Evolutionary conservation across 2,888 invertebrate genomes (phyloP).

Genomic region (Epinotia nisella): DNA sequence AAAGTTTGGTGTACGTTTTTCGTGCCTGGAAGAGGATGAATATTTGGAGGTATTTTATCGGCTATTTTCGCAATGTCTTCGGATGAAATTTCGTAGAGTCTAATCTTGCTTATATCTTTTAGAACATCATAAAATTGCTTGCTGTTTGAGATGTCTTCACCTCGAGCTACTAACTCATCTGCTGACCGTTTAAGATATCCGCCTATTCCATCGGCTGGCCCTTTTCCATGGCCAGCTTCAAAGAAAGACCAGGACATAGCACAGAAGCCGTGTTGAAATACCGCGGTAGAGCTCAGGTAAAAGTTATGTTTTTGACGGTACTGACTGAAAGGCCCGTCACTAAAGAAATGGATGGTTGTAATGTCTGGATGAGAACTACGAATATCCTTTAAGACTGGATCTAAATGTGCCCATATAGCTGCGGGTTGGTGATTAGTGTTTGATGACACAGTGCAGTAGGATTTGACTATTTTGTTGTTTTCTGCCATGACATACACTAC

Average conservation of each 20-base stretch:
- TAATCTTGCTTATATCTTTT: neutral
- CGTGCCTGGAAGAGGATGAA: neutral
- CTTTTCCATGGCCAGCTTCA: conserved; percentile 3
- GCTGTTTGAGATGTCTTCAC: conserved; percentile 3
- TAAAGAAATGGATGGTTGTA: conserved; percentile 36
- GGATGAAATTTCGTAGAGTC: too few relatives aligned
- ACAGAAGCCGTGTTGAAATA: too few relatives aligned
- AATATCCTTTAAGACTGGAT: neutral
- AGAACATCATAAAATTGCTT: conserved; percentile 3
- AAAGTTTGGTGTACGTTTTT: neutral
- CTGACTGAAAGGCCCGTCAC: conserved; percentile 41
- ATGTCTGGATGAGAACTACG: conserved; percentile 13
- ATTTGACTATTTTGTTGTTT: neutral
- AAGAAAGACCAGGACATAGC: too few relatives aligned
- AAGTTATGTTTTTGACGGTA: conserved; percentile 44
- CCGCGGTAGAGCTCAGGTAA: conserved; percentile 6
- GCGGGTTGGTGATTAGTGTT: conserved; percentile 36
- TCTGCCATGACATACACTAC: too few relatives aligned
- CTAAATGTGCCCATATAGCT: conserved; percentile 45
- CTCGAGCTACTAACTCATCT: conserved; percentile 9
- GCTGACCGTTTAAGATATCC: conserved; percentile 14
- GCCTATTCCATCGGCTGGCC: conserved; percentile 16
- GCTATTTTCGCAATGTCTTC: too few relatives aligned
- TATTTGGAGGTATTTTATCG: neutral
- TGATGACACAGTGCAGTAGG: conserved; percentile 36